Percentiles rank a stretch among this genome's conserved stretches.
These are phyloP conservation scores for Xylota segnis DNA, from an alignment of 2,888 invertebrate genomes.

Conservation along the genomic window DNA sequence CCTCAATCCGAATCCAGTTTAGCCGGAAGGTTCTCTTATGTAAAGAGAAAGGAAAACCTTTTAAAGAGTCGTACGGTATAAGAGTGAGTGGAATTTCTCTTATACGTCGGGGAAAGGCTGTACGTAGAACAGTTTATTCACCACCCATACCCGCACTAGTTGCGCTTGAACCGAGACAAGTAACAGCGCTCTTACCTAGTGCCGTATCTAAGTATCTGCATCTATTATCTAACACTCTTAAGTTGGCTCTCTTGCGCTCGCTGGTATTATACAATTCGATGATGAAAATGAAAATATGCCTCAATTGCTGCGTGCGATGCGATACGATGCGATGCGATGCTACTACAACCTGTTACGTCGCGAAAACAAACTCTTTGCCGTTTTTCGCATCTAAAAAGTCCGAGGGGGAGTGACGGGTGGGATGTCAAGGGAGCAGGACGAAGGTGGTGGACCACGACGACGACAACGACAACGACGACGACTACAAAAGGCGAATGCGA, in stretches of 20 bases:
- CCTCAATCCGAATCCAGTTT: slow-evolving; percentile 26
- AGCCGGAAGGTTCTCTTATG: slow-evolving; percentile 1
- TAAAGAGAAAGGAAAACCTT: slow-evolving; percentile 2
- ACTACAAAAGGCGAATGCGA: slow-evolving; percentile 48
- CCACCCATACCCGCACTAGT: slow-evolving; percentile 41
- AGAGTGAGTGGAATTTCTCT: slow-evolving; percentile 59
- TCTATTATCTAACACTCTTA: slow-evolving; percentile 29
- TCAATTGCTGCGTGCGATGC: slow-evolving; percentile 14
- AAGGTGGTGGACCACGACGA: slow-evolving; percentile 52
- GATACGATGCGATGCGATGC: slow-evolving; percentile 52
- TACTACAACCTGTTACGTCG: slow-evolving; percentile 78
- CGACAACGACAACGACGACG: slow-evolving; percentile 38
- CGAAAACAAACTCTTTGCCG: slow-evolving; percentile 41
- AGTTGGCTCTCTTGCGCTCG: slow-evolving; percentile 27
- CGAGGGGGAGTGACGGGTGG: slow-evolving; percentile 8
- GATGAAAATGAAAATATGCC: slow-evolving; percentile 45
- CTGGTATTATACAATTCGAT: slow-evolving; percentile 38
- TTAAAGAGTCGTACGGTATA: slow-evolving; percentile 31
- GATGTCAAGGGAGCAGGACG: slow-evolving; percentile 37
- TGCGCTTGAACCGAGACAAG: slow-evolving; percentile 26
- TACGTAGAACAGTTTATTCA: slow-evolving; percentile 52
- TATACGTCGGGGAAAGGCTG: slow-evolving; percentile 61
- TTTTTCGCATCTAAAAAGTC: slow-evolving; percentile 11
- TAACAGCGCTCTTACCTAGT: slow-evolving; percentile 2
- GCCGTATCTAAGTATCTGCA: not conserved